Evolutionary conservation across 2,888 invertebrate genomes (phyloP), one percentile per base, ranked within the genome.

Genomic region (Copidosoma aretas): DNA sequence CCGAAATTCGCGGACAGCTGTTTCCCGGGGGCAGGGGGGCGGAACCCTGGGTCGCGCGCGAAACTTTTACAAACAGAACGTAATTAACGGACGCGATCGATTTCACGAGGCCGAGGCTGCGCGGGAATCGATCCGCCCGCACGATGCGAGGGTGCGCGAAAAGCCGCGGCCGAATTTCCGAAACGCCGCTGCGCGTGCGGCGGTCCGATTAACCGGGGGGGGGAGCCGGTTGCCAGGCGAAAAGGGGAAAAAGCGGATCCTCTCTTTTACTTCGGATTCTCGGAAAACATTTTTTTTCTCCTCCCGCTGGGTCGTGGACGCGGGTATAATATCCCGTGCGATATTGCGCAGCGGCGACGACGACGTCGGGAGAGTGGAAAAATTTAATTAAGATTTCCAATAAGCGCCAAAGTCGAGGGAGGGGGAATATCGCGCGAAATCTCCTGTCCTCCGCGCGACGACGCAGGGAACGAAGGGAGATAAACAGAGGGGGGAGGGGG

Each of bases 11-110:
- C 71, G 39, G 56, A 32, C 22, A 57, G 41, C 41, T 41, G 41
- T 41, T 10, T 14, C 14, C 51, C 51, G n/a, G 51, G 51, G 51
- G 19, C 51, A 51, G 51, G 8, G 19, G 51, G 17, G 51, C 5
- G n/a, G 17, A 10, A 22, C 53, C 53, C 19, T n/a, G n/a, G 25
- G 41, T 3, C 25, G 17, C 43, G 21, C 64, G 64, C 64, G 60
- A 71, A 71, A 71, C 71, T 71, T 71, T 68, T 71, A 71, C 68
- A 71, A 71, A 71, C 60, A 68, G 68, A 68, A 71, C 71, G 71
- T 69, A 71, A 69, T 71, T 69, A 71, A 71, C 71, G 69, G 69
- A 71, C 64, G 69, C 69, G 69, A 71, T 71, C 69, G 67, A 71
- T 71, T 71, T 69, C 60, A 62, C 62, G 69, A 62, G 69, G 22